These are phyloP conservation scores for Tipula helvola DNA, from an alignment of 2,888 invertebrate genomes.

Conservation along the genomic window DNA sequence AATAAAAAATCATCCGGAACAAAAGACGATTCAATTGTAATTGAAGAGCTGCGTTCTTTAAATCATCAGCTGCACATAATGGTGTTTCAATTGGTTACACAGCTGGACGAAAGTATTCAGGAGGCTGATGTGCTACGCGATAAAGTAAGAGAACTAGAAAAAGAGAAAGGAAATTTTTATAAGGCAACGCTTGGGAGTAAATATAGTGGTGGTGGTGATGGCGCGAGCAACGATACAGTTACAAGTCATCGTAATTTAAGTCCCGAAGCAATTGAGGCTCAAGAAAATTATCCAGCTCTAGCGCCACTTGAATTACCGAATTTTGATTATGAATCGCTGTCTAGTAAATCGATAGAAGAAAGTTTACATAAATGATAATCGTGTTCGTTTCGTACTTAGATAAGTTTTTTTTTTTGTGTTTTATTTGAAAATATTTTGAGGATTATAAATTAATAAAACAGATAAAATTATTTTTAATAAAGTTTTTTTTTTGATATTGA, in stretches of 20 bases:
- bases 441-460: neutral
- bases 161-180: conserved; percentile 31
- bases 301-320: conserved; percentile 50
- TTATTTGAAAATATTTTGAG: neutral
- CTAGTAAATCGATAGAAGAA: neutral
- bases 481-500: too few relatives aligned
- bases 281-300: conserved; percentile 28
- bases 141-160: conserved; percentile 43
- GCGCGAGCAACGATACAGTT: neutral
- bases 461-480: neutral
- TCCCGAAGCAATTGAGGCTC: conserved; percentile 27
- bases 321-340: conserved; percentile 35
- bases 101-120: conserved; percentile 51
- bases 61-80: conserved; percentile 48
- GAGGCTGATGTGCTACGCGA: conserved; percentile 47
- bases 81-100: conserved; percentile 45
- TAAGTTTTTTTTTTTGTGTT: neutral
- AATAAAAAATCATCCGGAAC: conserved; percentile 16
- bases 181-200: neutral
- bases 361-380: neutral
- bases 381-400: neutral
- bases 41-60: conserved; percentile 53
- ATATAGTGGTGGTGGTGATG: neutral
- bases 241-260: neutral
- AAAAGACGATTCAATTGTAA: conserved; percentile 46